Evolutionary conservation across 1,140 invertebrate genomes (phyloP).

Genomic region (Brachionus sp.): DNA sequence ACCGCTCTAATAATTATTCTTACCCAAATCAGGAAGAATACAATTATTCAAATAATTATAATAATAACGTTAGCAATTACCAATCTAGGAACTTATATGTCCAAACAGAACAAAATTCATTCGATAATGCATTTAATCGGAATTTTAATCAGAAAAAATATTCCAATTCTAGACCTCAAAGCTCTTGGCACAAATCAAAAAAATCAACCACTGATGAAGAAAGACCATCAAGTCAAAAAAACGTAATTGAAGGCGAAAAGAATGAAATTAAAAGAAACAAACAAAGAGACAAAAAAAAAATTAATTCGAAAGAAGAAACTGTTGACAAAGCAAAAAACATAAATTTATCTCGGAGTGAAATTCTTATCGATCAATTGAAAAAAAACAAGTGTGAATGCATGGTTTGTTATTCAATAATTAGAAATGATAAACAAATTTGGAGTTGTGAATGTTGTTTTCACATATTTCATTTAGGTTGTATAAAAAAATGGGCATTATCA

Average conservation of each 20-base stretch:
- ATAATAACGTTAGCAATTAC: not conserved
- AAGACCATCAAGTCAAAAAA: not conserved
- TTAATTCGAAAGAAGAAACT: not conserved
- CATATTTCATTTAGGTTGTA: slow-evolving; percentile 80
- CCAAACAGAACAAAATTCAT: not conserved
- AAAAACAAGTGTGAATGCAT: slow-evolving; percentile 44
- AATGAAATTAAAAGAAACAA: not conserved
- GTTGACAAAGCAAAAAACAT: not conserved
- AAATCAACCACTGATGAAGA: not conserved
- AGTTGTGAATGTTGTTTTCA: slow-evolving; percentile 83
- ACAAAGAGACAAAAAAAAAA: not conserved
- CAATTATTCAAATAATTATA: not conserved
- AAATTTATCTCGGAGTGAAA: slow-evolving; percentile 3
- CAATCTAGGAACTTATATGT: not conserved
- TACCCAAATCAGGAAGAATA: not conserved
- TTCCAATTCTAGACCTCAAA: not conserved
- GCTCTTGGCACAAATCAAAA: not conserved
- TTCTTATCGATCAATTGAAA: slow-evolving; percentile 27
- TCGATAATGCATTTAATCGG: not conserved
- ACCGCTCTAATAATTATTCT: not conserved
- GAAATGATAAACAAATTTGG: slow-evolving; percentile 76
- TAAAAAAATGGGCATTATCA: slow-evolving; percentile 81
- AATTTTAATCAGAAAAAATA: not conserved
- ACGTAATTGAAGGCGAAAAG: not conserved
- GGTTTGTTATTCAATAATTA: slow-evolving; percentile 62